Evolutionary conservation across 2,888 invertebrate genomes (phyloP), one percentile per base, ranked within the genome.

Genomic region (Junonia oenone): DNA sequence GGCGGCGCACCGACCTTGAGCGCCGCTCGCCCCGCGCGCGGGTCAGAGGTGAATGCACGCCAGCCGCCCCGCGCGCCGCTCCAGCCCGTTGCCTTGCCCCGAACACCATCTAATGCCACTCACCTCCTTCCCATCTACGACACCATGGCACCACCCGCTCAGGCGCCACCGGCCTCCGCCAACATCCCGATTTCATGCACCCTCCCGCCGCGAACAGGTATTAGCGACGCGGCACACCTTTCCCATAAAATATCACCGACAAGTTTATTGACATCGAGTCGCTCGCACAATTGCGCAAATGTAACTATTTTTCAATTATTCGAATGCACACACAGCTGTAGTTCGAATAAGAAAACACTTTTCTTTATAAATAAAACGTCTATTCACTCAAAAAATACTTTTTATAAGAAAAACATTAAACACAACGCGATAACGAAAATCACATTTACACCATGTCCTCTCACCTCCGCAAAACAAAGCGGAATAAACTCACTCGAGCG

Each of bases 381-480:
- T 73, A 67, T 83, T 82, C 83, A 84, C 83, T 75, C 73, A 82
- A 78, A 73, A 82, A 79, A 77, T 75, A 73, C 68, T 71, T 71
- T 67, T 66, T 74, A 65, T 63, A 76, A 74, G 73, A 79, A 83
- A 87, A 88, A 87, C 87, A 86, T 84, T 81, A 74, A 81, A 83
- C 79, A 81, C 78, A 78, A 79, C 69, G 63, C 68, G 71, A 69
- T 61, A 71, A 75, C 63, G 65, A 69, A 62, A 68, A 66, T 19
- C 69, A 63, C 65, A 61, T 65, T 59, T 35, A 67, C 72, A 69
- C 68, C 61, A 76, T 75, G 86, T 83, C 84, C 83, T 81, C 76
- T 83, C 83, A 78, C 81, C 86, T 86, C 88, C 87, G 88, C 90
- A 86, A 89, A 90, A 90, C 90, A 89, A 90, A 90, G 90, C 89